Evolutionary conservation across 2,113 vertebrate genomes (phyloP), one percentile per base, ranked within the genome.

Genomic region (Abramis brama): DNA sequence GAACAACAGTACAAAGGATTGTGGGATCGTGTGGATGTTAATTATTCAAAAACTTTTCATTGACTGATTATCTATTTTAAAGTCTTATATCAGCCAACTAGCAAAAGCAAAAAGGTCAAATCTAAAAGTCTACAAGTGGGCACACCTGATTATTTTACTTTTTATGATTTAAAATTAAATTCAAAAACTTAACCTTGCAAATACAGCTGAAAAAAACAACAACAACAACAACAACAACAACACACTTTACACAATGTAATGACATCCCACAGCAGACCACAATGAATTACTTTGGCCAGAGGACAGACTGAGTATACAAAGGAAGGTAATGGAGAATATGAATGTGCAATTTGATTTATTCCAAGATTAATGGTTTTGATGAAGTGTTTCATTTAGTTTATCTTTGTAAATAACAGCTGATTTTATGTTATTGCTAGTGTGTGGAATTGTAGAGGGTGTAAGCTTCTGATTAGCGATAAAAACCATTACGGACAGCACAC

Each of bases 401-500:
- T 66, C 25, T 33, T 23, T 52, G 62, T 70, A 55, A 70, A 47
- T 70, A 7, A 66, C 17, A 33, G 47, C 15, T 52, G 9, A 52
- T 30, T 27, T 82, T 50, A 27, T 68, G 79, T 82, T 50, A 21
- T 66, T 50, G 43, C 62, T 33, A 8, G 25, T 52, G 59, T 70
- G 62, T 36, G 45, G 45, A 68, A 82, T 82, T 70, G 45, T 82
- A 33, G 60, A 2, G 25, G 21, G 39, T 50, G 62, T 10, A 27
- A 82, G 79, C 77, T 59, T 47, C n/a, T 80, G 55, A 80, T 71
- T 59, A 70, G 13, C 47, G 43, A 62, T 43, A 39, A 60, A 73
- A 74, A n/a, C 25, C 43, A 30, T 47, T 80, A 55, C 76, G n/a
- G 76, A 70, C 43, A 59, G 50, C 39, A 25, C 47, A 70, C 30